A percentile compares a stretch with the other conserved stretches of the same genome.
Conservation (phyloP, 2,797 vertebrate species). For the Spizella passerina region DNA sequence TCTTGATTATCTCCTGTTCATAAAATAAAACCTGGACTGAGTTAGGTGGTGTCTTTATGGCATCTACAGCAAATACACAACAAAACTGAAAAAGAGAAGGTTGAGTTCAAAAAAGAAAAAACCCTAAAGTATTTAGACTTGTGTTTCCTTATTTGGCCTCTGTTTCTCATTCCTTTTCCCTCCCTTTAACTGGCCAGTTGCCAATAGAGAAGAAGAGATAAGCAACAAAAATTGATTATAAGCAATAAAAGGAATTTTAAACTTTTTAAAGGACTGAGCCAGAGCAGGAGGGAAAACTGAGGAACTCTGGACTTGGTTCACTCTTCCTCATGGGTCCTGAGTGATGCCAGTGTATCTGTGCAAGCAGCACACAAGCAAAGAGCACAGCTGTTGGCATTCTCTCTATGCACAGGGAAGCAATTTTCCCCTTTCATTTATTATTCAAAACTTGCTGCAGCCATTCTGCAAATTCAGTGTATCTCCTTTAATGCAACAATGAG, state of each 20-base stretch:
- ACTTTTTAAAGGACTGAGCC: neutral
- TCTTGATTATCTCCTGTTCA: neutral
- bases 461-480: slow-evolving; percentile 47
- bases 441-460: slow-evolving; percentile 52
- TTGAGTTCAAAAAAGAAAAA: neutral
- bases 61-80: neutral
- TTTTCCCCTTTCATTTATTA: slow-evolving; percentile 54
- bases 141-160: neutral
- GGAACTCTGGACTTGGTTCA: neutral
- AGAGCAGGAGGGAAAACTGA: neutral
- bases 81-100: neutral
- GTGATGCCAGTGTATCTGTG: neutral
- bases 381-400: slow-evolving; percentile 52
- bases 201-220: neutral
- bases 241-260: neutral
- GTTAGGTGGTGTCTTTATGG: neutral
- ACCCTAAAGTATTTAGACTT: neutral
- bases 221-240: slow-evolving; percentile 19
- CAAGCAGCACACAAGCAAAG: neutral
- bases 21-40: neutral
- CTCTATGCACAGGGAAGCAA: slow-evolving; percentile 7
- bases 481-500: slow-evolving; percentile 64
- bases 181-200: neutral
- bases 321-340: neutral
- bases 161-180: neutral